These are phyloP conservation scores for Ichneumoninae sp. DNA, from an alignment of 2,888 invertebrate genomes.

Conservation along the genomic window DNA sequence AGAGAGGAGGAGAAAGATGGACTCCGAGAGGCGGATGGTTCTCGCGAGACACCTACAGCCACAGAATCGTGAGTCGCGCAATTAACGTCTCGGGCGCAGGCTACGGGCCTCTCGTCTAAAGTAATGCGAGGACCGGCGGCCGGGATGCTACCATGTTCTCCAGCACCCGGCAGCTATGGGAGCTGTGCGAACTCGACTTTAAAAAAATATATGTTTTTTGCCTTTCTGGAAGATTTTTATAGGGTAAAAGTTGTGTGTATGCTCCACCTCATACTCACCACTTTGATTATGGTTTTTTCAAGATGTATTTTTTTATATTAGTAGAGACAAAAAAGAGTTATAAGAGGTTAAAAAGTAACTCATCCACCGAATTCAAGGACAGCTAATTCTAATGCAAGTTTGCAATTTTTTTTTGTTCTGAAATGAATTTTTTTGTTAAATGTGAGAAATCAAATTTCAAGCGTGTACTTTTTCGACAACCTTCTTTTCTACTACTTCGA, in stretches of 20 bases:
- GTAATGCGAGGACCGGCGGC: slow-evolving; percentile 28
- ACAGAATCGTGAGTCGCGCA: slow-evolving; percentile 64
- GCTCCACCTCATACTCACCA: background rate
- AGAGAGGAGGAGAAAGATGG: slow-evolving; percentile 1
- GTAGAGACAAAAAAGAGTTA: background rate
- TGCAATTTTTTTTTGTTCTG: background rate
- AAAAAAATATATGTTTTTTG: too few species aligned
- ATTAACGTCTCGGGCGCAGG: slow-evolving; percentile 61
- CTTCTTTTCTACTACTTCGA: background rate
- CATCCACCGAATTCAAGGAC: too few species aligned
- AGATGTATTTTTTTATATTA: background rate
- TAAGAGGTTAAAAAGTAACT: background rate
- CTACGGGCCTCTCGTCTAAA: slow-evolving; percentile 26
- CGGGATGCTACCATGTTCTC: slow-evolving; percentile 14
- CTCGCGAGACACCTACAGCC: background rate
- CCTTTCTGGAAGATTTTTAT: too few species aligned
- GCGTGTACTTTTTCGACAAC: background rate
- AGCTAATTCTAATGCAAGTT: background rate
- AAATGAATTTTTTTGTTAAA: background rate
- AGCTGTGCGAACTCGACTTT: too few species aligned
- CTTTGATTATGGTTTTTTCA: background rate
- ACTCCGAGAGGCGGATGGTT: slow-evolving; percentile 15
- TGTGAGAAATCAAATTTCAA: background rate
- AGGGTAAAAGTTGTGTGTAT: too few species aligned
- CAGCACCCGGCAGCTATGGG: background rate